Percentiles rank a stretch among this genome's conserved stretches.
Evolutionary conservation across 2,113 vertebrate species (phyloP).

Genomic region (Isichthys henryi): DNA sequence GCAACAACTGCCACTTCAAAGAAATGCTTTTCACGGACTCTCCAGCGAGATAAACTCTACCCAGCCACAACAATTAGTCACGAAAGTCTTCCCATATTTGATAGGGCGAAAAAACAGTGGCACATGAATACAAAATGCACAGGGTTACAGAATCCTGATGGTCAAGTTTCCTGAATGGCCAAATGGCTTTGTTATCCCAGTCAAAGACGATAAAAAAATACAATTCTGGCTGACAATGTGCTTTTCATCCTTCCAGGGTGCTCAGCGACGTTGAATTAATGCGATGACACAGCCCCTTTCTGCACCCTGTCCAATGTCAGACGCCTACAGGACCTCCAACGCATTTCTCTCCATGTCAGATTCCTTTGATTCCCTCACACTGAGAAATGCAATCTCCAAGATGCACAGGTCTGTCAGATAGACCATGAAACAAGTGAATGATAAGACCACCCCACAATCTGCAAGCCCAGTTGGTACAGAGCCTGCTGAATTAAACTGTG

Average conservation of each 20-base stretch:
- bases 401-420: not conserved
- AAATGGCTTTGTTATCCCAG: not conserved
- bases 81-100: not conserved
- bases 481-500: too few species aligned
- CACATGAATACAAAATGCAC: not conserved
- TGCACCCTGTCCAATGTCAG: not conserved
- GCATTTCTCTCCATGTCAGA: not conserved
- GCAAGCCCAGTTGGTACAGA: not conserved
- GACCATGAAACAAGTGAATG: not conserved
- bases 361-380: not conserved
- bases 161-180: not conserved
- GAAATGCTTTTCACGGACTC: not conserved
- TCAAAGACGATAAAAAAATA: not conserved
- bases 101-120: not conserved
- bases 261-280: not conserved
- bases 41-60: not conserved
- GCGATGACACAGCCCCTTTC: not conserved
- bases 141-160: not conserved
- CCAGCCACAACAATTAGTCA: slow-evolving; percentile 1
- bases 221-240: not conserved
- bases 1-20: not conserved
- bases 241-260: not conserved
- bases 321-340: not conserved
- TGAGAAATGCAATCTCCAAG: not conserved
- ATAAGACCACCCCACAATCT: not conserved